Conservation (phyloP, 2,113 vertebrate genomes). For the Butorides virescens region DNA sequence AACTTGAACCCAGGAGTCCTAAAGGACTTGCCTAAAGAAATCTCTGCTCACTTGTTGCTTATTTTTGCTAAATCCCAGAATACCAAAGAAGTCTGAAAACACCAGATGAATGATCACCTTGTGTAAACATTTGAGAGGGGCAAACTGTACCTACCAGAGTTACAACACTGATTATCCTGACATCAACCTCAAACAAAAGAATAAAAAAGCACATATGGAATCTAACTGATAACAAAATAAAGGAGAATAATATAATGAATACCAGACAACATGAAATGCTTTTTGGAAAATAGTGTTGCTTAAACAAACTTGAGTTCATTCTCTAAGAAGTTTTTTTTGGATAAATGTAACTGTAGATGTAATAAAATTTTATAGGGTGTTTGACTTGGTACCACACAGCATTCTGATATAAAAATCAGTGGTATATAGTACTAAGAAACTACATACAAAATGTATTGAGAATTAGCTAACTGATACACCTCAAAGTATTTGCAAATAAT, state of each 20-base stretch:
- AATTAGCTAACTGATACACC: background rate
- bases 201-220: constrained; percentile 20
- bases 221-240: constrained; percentile 58
- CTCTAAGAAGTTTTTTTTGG: constrained; percentile 2
- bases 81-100: constrained; percentile 2
- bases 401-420: constrained; percentile 27
- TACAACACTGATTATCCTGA: constrained; percentile 17
- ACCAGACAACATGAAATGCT: constrained; percentile 37
- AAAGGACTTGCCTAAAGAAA: constrained; percentile 3
- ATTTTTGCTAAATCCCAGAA: constrained; percentile 23
- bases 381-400: constrained; percentile 45
- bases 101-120: background rate
- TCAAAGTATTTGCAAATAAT: background rate
- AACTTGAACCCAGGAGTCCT: background rate
- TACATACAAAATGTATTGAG: background rate
- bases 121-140: background rate
- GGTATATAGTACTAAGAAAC: background rate
- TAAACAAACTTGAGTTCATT: constrained; percentile 49
- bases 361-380: constrained; percentile 50
- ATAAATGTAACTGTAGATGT: constrained; percentile 19
- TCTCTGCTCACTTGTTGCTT: background rate
- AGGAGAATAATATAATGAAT: constrained; percentile 45
- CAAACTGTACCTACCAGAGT: constrained; percentile 21
- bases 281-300: constrained; percentile 40
- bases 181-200: constrained; percentile 33